These are phyloP conservation scores for Copsychus sechellarum DNA, from an alignment of 2,113 vertebrate genomes.

Conservation along the genomic window DNA sequence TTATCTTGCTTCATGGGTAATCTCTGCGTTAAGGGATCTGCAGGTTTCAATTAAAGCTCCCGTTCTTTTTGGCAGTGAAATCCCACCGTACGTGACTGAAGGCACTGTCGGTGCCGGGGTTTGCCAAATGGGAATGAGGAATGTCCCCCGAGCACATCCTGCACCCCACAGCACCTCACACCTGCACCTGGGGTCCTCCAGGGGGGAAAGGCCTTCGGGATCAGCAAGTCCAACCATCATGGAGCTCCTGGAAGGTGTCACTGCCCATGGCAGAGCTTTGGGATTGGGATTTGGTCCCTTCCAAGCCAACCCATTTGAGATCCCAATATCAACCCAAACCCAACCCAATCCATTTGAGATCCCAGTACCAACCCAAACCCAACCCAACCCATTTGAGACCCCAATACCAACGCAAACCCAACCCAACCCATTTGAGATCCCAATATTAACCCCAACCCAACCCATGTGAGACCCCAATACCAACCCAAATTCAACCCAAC, in stretches of 20 bases:
- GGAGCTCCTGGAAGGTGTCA: neutral
- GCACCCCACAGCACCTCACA: neutral
- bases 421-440: too few relatives aligned
- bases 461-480: neutral
- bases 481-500: neutral
- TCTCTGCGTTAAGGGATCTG: conserved; percentile 61
- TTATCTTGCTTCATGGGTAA: conserved; percentile 51
- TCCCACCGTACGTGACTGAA: conserved; percentile 63
- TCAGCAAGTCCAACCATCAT: rapidly evolving
- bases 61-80: conserved; percentile 60
- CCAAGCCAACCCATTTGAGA: neutral
- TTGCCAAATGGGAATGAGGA: neutral
- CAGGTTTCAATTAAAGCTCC: conserved; percentile 21
- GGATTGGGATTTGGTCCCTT: neutral
- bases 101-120: neutral
- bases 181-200: neutral
- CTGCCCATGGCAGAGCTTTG: neutral
- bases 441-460: too few relatives aligned
- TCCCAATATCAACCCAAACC: neutral
- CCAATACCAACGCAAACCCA: too few relatives aligned
- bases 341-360: neutral
- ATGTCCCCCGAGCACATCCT: neutral
- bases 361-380: too few relatives aligned
- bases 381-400: too few relatives aligned
- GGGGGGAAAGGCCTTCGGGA: neutral